phyloP scores from a whole-genome alignment of 2,888 invertebrate species.

The Andrena chrysosceles region DNA sequence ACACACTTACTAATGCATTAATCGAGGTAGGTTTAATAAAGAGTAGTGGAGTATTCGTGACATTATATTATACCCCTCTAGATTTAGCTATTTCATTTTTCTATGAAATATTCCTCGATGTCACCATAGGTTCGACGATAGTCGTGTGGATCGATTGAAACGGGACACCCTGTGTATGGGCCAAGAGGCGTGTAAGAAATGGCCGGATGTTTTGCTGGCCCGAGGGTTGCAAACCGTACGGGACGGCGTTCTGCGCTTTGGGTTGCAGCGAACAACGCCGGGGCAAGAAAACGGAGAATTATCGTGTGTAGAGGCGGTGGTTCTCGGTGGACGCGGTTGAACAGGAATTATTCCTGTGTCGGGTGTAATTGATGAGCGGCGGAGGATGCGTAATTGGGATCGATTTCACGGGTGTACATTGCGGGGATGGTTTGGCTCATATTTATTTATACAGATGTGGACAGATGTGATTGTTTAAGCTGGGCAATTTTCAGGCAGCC shows the following conservation, averaged over 20 bases:
- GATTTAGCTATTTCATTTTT: no score
- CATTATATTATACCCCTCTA: no score
- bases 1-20: no score
- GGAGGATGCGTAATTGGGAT: not conserved
- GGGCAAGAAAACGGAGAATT: slow-evolving; percentile 8
- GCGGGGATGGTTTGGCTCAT: not conserved
- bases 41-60: no score
- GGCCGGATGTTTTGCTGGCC: slow-evolving; percentile 7
- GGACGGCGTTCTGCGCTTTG: not conserved
- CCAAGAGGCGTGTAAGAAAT: slow-evolving; percentile 7
- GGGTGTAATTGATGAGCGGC: not conserved
- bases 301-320: not conserved
- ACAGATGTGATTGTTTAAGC: not conserved
- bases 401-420: not conserved
- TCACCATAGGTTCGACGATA: no score
- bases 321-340: not conserved
- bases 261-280: not conserved
- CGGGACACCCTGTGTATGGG: no score
- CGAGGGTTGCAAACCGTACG: not conserved
- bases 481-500: no score
- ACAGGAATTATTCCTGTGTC: not conserved
- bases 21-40: no score
- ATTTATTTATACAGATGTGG: no score
- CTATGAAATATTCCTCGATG: no score
- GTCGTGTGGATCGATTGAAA: no score